phyloP scores from a whole-genome alignment of 1,140 invertebrate genomes.

The Magallana angulata region DNA sequence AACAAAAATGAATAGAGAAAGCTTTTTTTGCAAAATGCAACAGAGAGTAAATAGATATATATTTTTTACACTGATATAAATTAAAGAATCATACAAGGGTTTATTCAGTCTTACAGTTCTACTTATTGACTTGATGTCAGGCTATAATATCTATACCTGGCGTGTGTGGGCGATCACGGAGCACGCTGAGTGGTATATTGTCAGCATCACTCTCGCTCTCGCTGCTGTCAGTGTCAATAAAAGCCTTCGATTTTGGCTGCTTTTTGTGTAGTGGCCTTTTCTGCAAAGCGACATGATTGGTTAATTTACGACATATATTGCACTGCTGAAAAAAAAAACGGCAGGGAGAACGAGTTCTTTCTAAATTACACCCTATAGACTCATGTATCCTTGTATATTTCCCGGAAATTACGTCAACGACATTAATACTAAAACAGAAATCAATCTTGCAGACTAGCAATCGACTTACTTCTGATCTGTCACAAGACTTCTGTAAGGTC shows the following conservation, averaged over 20 bases:
- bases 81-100: neutral
- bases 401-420: neutral
- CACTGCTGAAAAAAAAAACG: no score
- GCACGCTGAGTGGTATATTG: constrained; percentile 69
- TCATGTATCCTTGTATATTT: no score
- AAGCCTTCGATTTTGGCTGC: constrained; percentile 16
- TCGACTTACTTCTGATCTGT: constrained; percentile 50
- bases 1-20: no score
- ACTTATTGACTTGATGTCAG: constrained; percentile 7
- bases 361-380: no score
- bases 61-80: no score
- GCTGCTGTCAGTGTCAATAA: constrained; percentile 25
- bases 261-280: constrained; percentile 17
- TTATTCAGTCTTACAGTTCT: neutral
- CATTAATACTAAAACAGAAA: neutral
- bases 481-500: constrained; percentile 51
- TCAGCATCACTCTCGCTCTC: constrained; percentile 70
- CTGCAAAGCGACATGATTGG: neutral
- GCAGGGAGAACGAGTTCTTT: no score
- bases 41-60: no score
- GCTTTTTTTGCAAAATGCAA: no score
- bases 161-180: constrained; percentile 63
- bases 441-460: neutral
- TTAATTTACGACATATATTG: no score
- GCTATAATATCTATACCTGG: constrained; percentile 60